Evolutionary conservation across 1,140 invertebrate species (phyloP), one percentile per base, ranked within the genome.

Genomic region (Drosophila funebris): DNA sequence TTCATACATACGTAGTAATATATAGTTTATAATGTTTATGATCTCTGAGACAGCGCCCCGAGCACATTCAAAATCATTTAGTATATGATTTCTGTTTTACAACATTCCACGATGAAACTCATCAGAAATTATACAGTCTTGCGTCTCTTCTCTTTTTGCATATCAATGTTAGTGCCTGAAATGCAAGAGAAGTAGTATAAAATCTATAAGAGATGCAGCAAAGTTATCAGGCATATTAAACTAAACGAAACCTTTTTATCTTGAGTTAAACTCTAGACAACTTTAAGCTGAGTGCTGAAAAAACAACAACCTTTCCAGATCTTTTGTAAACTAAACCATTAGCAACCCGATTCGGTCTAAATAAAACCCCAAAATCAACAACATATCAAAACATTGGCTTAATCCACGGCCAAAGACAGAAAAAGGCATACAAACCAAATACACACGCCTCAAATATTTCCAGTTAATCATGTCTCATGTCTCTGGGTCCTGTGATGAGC

Each of bases 361-460:
- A 44, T 37, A 18, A 57, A 57, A n/a, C 27, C 39, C 62, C 27
- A 68, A 43, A 27, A 56, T 50, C 31, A 50, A 39, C 20, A 60
- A 37, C 9, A 39, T 52, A 52, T 33, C 33, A 37, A 22, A 67
- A 67, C 44, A 72, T 33, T 67, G 31, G 44, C 13, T 14, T 22
- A 11, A n/a, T 5, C 43, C 37, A 37, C 24, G 58, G 22, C 33
- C 33, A 36, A 36, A 43, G 8, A 11, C 13, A 14, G 33, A 20
- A 54, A 60, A 33, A 63, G 20, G 29, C 36, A 67, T 4, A 39
- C 54, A 69, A 69, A 69, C 31, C 52, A 48, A 61, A 39, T 39
- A 50, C 71, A 62, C 71, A 73, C 71, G 71, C 71, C 71, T 68
- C 33, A 57, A 62, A 73, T 73, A 62, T 61, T 70, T 73, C 64